Evolutionary conservation across 2,888 invertebrate genomes (phyloP).

Genomic region (Microplitis deprimator): DNA sequence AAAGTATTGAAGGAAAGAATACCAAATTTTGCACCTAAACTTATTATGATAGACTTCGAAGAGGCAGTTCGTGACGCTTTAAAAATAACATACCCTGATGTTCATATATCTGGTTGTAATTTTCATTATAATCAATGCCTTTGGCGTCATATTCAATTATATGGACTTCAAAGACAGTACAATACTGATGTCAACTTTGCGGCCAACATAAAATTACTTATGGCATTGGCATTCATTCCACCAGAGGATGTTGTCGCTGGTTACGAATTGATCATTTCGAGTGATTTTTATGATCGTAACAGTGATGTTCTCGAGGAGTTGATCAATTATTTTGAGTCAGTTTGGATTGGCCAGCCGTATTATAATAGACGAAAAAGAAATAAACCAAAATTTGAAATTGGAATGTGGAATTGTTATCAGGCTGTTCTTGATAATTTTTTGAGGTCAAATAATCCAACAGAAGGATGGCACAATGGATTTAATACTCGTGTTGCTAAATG

Average conservation of each 20-base stretch:
- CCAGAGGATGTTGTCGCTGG: not conserved
- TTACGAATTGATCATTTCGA: not conserved
- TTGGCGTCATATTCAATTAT: slow-evolving; percentile 6
- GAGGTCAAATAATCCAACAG: not conserved
- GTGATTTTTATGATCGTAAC: not conserved
- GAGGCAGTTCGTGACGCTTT: slow-evolving; percentile 1
- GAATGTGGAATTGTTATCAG: not conserved
- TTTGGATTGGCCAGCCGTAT: not conserved
- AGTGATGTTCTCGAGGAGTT: not conserved
- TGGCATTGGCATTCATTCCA: not conserved
- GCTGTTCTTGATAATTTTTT: not conserved
- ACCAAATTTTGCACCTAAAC: not conserved
- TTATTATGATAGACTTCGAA: slow-evolving; percentile 11
- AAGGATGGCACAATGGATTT: slow-evolving; percentile 13
- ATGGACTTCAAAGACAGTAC: not conserved
- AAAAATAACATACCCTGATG: not conserved
- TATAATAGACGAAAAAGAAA: not conserved
- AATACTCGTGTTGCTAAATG: not conserved
- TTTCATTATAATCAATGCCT: slow-evolving; percentile 7
- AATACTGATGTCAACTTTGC: slow-evolving; percentile 8
- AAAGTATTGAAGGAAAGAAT: not conserved
- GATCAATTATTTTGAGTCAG: not conserved
- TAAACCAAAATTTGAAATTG: not conserved
- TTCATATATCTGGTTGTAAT: slow-evolving; percentile 1
- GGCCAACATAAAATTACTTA: not conserved